Conservation (phyloP, 2,888 invertebrate genomes). For the Chrysolina americana region DNA sequence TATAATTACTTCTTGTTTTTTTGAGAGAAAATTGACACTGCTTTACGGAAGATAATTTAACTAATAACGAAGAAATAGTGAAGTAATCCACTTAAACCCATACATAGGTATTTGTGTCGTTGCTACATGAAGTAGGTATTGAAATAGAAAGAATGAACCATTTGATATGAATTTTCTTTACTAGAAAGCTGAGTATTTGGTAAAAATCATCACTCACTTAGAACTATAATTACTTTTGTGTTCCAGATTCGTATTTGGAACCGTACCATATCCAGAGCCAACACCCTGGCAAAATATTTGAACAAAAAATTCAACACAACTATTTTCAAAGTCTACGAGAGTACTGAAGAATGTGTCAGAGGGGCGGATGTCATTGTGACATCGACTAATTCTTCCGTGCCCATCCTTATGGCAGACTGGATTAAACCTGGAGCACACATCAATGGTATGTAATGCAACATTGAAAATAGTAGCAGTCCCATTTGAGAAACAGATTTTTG, state of each 20-base stretch:
- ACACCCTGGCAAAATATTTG: conserved; percentile 63
- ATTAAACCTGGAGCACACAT: conserved; percentile 74
- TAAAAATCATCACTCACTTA: no score
- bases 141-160: no score
- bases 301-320: conserved; percentile 50
- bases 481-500: no score
- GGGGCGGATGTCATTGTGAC: conserved; percentile 77
- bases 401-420: conserved; percentile 72
- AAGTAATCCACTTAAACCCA: no score
- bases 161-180: no score
- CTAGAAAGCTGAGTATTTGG: no score
- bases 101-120: no score
- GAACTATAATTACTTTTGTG: conserved; percentile 29
- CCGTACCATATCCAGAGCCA: conserved; percentile 66
- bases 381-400: conserved; percentile 70
- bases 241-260: conserved; percentile 73
- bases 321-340: conserved; percentile 55
- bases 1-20: no score
- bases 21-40: no score
- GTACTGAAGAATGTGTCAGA: conserved; percentile 70
- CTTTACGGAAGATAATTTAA: no score
- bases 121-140: no score
- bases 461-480: background rate
- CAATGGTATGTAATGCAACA: conserved; percentile 70
- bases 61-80: no score